Conservation (phyloP, 2,113 vertebrate genomes). For the Oostethus manadensis region DNA sequence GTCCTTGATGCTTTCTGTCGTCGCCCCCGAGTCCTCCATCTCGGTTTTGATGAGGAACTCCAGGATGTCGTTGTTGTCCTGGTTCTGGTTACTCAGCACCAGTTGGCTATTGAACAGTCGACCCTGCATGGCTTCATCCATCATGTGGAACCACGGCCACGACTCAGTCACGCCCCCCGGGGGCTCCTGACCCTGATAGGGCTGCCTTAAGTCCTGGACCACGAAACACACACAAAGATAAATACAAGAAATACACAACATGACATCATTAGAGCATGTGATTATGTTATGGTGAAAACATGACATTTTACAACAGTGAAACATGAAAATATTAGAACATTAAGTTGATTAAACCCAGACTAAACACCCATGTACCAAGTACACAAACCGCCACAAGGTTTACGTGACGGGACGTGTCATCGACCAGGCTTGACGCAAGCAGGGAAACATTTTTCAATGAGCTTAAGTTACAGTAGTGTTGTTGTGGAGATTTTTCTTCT, state of each 20-base stretch:
- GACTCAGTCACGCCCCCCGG: slow-evolving; percentile 49
- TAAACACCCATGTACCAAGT: no score
- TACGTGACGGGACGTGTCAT: no score
- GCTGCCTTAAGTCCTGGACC: slow-evolving; percentile 70
- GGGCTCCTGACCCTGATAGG: slow-evolving; percentile 61
- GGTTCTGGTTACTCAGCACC: slow-evolving; percentile 45
- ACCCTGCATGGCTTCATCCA: slow-evolving; percentile 72
- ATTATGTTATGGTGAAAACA: no score
- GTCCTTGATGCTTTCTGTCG: not conserved
- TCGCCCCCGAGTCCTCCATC: slow-evolving; percentile 59
- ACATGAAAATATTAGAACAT: no score
- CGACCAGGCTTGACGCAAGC: no score
- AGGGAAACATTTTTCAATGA: no score
- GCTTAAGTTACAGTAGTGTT: no score
- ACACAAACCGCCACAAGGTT: no score
- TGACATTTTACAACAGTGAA: no score
- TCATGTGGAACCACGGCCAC: slow-evolving; percentile 75
- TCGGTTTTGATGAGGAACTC: slow-evolving; percentile 71
- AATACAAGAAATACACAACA: not conserved
- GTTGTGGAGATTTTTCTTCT: no score
- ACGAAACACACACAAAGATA: not conserved
- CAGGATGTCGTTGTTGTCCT: slow-evolving; percentile 62
- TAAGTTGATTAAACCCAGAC: no score
- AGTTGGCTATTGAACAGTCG: slow-evolving; percentile 61
- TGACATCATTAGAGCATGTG: no score